Conservation (phyloP, 2,888 invertebrate species). For the Synergus japonicus region DNA sequence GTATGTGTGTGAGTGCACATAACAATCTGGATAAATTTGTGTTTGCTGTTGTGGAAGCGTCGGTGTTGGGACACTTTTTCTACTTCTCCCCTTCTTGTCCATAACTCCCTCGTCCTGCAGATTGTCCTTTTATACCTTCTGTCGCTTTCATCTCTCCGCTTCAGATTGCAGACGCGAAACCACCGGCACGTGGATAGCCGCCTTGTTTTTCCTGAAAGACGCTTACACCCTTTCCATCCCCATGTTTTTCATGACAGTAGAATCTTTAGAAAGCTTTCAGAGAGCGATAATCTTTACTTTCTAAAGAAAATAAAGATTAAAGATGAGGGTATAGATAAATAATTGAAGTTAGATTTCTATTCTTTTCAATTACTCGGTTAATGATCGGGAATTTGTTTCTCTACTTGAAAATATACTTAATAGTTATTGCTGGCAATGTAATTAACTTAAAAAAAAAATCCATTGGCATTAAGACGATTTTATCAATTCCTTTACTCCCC, state of each 20-base stretch:
- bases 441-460: not conserved
- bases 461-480: not conserved
- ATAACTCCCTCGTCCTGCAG: conserved; percentile 32
- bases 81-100: conserved; percentile 10
- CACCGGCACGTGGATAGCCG: conserved; percentile 38
- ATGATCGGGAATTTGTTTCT: too few relatives aligned
- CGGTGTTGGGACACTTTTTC: not conserved
- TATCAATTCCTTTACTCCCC: not conserved
- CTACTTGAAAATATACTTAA: too few relatives aligned
- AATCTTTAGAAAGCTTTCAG: conserved; percentile 29
- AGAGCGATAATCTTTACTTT: not conserved
- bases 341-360: not conserved
- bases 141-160: conserved; percentile 40
- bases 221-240: conserved; percentile 12
- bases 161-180: conserved; percentile 39
- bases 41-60: not conserved
- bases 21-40: conserved; percentile 25
- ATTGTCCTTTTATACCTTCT: conserved; percentile 41
- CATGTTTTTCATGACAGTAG: conserved; percentile 16
- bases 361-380: too few relatives aligned
- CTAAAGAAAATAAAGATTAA: not conserved
- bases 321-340: not conserved
- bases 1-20: not conserved
- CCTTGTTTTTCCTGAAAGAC: conserved; percentile 35
- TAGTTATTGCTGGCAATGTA: not conserved